These are phyloP conservation scores for Synanthedon vespiformis DNA, from an alignment of 2,888 invertebrate species.

Conservation along the genomic window DNA sequence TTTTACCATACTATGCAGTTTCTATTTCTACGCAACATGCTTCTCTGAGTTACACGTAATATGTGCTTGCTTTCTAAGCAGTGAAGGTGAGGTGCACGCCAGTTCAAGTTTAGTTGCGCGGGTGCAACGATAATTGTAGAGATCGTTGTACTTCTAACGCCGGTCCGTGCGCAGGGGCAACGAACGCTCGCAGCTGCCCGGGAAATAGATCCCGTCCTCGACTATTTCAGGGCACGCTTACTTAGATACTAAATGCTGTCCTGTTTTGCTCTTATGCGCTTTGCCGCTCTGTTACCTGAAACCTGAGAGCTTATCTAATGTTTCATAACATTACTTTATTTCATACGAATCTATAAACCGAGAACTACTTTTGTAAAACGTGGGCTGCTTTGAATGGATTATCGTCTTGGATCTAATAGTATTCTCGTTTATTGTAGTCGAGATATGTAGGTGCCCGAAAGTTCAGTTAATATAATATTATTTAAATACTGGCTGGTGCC, in stretches of 20 bases:
- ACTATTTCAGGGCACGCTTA: conserved; percentile 63
- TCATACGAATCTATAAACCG: too few species aligned
- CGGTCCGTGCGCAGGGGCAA: conserved; percentile 35
- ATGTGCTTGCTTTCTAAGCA: conserved; percentile 63
- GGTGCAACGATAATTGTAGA: conserved; percentile 50
- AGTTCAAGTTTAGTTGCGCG: conserved; percentile 63
- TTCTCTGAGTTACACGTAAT: conserved; percentile 43
- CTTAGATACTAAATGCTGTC: conserved; percentile 41
- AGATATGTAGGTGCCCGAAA: too few species aligned
- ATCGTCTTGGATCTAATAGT: too few species aligned
- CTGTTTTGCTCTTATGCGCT: conserved; percentile 22
- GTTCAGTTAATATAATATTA: too few species aligned
- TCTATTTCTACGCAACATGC: conserved; percentile 21
- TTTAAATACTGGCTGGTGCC: too few species aligned
- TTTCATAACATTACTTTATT: too few species aligned
- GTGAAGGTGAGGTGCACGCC: conserved; percentile 62
- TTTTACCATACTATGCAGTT: conserved; percentile 28
- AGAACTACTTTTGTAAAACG: too few species aligned
- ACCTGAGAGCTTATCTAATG: conserved; percentile 25
- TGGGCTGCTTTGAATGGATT: too few species aligned
- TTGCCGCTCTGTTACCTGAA: conserved; percentile 40
- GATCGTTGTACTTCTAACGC: conserved; percentile 61
- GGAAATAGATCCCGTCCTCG: conserved; percentile 65
- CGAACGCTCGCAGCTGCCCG: conserved; percentile 66
- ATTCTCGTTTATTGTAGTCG: too few species aligned